Base-by-base conservation (phyloP, 2,797 vertebrate genomes). In the Luscinia megarhynchos region DNA sequence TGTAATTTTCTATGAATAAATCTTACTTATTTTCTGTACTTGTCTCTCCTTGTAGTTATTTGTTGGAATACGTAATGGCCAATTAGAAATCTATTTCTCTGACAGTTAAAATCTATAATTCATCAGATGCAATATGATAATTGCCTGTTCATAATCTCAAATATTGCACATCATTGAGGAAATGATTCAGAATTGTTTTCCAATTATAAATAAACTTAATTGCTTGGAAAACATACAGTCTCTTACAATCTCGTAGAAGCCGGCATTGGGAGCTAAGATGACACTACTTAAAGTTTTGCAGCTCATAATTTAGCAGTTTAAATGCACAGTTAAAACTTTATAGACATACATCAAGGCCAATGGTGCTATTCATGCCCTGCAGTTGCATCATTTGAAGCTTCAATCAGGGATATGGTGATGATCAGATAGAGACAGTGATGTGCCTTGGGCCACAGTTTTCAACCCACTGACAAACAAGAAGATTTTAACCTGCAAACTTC, bases 141-240 rank as follows among this genome's bases (percentile, higher is more conserved):
- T 86, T 94, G 48, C 53, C 84, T 59, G 54, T 80, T 94, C 87
- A 90, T 88, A 90, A 75, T 82, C 69, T 90, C 64, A 81, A 88
- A 79, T 75, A 82, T 54, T 87, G 45, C 78, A 67, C 83, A 91
- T 78, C 59, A 70, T 53, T 86, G 61, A 78, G 76, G 80, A 97
- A 96, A 94, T 75, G 9, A 89, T 93, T 95, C 75, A 80, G 92
- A 96, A 95, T 91, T 88, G 73, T 79, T 93, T 95, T 92, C 61
- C 76, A 94, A 92, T 96, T 95, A 95, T 75, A 92, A 96, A 93
- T 91, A 94, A 96, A 93, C 45, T 91, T 94, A 95, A 95, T 93
- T 93, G 88, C 72, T 92, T 82, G 89, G 91, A 96, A 97, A 97
- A 90, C 69, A 79, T 76, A 92, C 54, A 63, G 24, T 87, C 51